phyloP scores from a whole-genome alignment of 2,113 vertebrate genomes.

The Sitta europaea region DNA sequence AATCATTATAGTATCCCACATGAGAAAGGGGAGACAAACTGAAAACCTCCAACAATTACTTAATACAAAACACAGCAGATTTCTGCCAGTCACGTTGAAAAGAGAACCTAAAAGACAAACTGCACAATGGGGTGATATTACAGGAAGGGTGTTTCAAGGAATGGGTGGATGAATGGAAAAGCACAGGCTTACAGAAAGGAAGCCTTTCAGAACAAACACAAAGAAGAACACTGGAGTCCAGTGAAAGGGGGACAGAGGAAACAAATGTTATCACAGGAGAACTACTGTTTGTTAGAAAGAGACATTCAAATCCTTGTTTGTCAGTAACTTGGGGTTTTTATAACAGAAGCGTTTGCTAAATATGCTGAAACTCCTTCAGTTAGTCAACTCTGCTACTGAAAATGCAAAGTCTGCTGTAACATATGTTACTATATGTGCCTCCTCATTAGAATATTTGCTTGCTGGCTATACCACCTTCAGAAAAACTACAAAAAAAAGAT shows the following conservation, averaged over 20 bases:
- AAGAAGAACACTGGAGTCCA: conserved; percentile 26
- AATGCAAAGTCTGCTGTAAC: neutral
- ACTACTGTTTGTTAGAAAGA: conserved; percentile 34
- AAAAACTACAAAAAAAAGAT: neutral
- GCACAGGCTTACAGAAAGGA: conserved; percentile 6
- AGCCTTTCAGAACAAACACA: conserved; percentile 35
- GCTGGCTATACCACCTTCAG: neutral
- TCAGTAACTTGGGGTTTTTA: neutral
- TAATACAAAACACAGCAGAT: neutral
- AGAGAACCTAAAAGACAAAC: neutral
- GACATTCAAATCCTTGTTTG: conserved; percentile 28
- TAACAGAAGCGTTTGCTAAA: neutral
- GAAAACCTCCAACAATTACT: neutral
- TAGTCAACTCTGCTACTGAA: neutral
- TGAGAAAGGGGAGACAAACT: neutral
- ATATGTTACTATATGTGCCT: neutral
- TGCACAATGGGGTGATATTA: neutral
- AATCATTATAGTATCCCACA: neutral
- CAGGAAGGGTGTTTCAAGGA: neutral
- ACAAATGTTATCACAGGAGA: conserved; percentile 40
- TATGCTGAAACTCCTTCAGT: neutral
- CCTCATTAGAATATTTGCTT: neutral
- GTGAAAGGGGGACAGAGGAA: conserved; percentile 8
- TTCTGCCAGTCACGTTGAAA: neutral
- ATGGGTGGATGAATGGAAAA: neutral